These are phyloP conservation scores for Hydrotaea cyrtoneurina DNA, from an alignment of 2,888 invertebrate species.

Conservation along the genomic window DNA sequence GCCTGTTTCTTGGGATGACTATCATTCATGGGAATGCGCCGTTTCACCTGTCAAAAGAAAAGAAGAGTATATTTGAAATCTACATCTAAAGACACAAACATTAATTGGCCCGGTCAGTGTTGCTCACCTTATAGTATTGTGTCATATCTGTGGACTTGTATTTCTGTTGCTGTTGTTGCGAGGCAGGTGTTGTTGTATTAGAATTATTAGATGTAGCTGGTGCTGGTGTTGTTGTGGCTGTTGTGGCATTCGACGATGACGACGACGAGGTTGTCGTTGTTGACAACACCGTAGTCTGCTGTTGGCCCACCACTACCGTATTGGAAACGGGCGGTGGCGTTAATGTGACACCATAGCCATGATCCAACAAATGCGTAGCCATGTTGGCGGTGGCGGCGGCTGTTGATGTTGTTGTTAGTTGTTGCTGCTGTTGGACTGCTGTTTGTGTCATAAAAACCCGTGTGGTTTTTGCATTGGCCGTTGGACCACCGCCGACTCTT, in stretches of 20 bases:
- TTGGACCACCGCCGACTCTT: constrained; percentile 34
- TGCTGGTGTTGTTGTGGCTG: constrained; percentile 50
- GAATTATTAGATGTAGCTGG: constrained; percentile 61
- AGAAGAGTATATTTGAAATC: constrained; percentile 9
- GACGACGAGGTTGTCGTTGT: constrained; percentile 73
- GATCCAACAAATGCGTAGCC: constrained; percentile 87
- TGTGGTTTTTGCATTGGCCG: constrained; percentile 51
- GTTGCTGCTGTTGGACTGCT: constrained; percentile 49
- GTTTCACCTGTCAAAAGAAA: constrained; percentile 85
- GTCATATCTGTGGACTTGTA: constrained; percentile 79
- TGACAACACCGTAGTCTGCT: constrained; percentile 53
- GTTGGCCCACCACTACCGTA: constrained; percentile 80
- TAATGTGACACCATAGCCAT: constrained; percentile 92
- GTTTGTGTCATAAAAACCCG: constrained; percentile 61
- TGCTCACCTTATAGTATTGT: constrained; percentile 79
- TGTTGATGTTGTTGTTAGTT: constrained; percentile 32
- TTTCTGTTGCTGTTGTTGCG: constrained; percentile 69
- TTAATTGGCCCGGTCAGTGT: no score
- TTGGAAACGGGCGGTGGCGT: constrained; percentile 78
- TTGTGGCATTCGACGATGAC: constrained; percentile 59
- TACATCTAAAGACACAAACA: no score
- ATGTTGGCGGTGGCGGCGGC: constrained; percentile 54
- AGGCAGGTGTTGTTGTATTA: constrained; percentile 62
- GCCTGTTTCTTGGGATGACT: constrained; percentile 83
- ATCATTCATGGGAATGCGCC: constrained; percentile 86